Evolutionary conservation across 2,797 vertebrate genomes (phyloP), one percentile per base, ranked within the genome.

Genomic region (Furcifer pardalis): DNA sequence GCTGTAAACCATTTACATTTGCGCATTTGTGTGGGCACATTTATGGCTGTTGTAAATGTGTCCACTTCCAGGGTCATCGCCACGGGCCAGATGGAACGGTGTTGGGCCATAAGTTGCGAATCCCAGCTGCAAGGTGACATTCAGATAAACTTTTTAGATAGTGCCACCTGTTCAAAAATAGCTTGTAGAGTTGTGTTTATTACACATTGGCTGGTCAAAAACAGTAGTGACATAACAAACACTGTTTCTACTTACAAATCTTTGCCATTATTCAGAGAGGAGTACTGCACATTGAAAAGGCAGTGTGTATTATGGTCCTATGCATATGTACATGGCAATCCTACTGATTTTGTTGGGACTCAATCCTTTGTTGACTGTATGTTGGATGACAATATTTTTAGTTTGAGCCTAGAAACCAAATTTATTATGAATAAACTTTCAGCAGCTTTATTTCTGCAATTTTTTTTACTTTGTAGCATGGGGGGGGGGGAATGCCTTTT

Each of bases 161-260:
- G 19, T 30, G 27, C 4, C 75, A n/a, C 3, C 27, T 72, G 59
- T 82, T 62, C 35, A 13, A 7, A 23, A 42, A 13, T 72, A 52
- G 44, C 35, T 27, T 65, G 37, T 42, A 44, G 42, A 52, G 37
- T 12, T n/a, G n/a, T 86, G 75, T 79, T 42, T 82, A 42, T 78
- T 69, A 77, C 37, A 42, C 49, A 60, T 42, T 40, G 65, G 27
- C 37, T 83, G 73, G 66, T 66, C 56, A 27, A 56, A 83, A 62
- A 30, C 44, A 66, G 17, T 76, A 30, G 72, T 66, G 62, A 76
- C 72, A 76, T 5, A 83, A 52, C 81, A 83, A 66, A 62, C 72
- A 52, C 49, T 7, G 72, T 75, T 52, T 30, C 13, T 44, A 52
- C 27, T 63, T 35, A 82, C 27, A 82, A 75, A 83, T 49, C n/a